phyloP scores from a whole-genome alignment of 2,888 invertebrate species.

The Neoitamus cyanurus region DNA sequence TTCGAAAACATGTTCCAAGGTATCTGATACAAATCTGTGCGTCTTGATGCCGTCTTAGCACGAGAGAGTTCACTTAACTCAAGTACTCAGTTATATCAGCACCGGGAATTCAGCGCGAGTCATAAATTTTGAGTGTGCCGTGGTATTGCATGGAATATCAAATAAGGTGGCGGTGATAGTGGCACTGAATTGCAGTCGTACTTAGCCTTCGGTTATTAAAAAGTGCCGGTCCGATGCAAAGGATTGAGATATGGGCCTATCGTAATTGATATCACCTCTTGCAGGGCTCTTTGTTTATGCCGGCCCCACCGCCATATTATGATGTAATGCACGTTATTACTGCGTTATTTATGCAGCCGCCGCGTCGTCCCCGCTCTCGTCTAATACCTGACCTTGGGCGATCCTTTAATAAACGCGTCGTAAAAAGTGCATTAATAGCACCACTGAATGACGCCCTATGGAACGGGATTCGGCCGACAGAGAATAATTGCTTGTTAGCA shows the following conservation, averaged over 20 bases:
- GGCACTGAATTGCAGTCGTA: conserved; percentile 43
- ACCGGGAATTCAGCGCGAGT: conserved; percentile 15
- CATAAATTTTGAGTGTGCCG: conserved; percentile 38
- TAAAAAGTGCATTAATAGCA: conserved; percentile 7
- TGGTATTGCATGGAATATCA: conserved; percentile 45
- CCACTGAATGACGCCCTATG: background rate
- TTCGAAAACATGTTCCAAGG: conserved; percentile 52
- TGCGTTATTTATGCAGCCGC: background rate
- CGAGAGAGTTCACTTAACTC: conserved; percentile 51
- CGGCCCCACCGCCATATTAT: background rate
- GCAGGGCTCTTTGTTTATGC: conserved; percentile 12
- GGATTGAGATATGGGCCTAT: conserved; percentile 41
- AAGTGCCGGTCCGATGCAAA: conserved; percentile 22
- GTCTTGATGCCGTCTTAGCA: conserved; percentile 51
- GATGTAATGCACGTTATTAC: conserved; percentile 38
- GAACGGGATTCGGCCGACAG: background rate
- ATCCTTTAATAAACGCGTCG: background rate
- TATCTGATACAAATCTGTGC: conserved; percentile 52
- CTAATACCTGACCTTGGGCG: background rate
- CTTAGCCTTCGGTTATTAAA: conserved; percentile 43
- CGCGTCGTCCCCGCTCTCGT: background rate
- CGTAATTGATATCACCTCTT: conserved; percentile 42
- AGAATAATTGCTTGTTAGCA: background rate
- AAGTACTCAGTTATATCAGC: conserved; percentile 25
- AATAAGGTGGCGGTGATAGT: conserved; percentile 46